These are phyloP conservation scores for Autographa pulchrina DNA, from an alignment of 2,888 invertebrate species.

Conservation along the genomic window DNA sequence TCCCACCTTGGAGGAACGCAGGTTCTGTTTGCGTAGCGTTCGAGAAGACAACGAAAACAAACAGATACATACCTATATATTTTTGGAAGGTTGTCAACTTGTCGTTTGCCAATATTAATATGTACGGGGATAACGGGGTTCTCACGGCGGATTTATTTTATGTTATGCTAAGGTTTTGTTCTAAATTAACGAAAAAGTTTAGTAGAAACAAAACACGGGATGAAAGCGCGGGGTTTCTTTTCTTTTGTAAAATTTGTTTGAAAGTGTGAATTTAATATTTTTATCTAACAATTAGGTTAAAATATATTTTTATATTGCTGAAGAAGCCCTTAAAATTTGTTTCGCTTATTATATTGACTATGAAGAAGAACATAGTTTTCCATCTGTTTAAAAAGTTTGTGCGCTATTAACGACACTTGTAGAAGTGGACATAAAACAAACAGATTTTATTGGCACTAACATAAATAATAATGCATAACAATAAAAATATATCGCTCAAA, in stretches of 20 bases:
- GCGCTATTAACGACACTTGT: not conserved
- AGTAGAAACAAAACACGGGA: slow-evolving; percentile 18
- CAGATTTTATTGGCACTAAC: not conserved
- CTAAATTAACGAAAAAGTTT: slow-evolving; percentile 55
- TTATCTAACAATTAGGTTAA: not conserved
- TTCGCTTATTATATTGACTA: not conserved
- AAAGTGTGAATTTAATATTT: not conserved
- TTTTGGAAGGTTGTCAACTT: slow-evolving; percentile 77
- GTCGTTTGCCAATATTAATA: slow-evolving; percentile 72
- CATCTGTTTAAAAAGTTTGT: not conserved
- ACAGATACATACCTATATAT: slow-evolving; percentile 61
- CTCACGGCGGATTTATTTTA: slow-evolving; percentile 61
- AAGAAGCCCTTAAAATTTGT: not conserved
- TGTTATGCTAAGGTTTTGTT: slow-evolving; percentile 56
- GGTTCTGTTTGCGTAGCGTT: slow-evolving; percentile 64
- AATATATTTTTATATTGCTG: not conserved
- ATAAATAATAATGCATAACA: slow-evolving; percentile 6
- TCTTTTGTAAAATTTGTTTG: slow-evolving; percentile 18
- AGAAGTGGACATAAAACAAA: slow-evolving; percentile 2
- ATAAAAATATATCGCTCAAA: slow-evolving; percentile 6
- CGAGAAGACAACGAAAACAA: slow-evolving; percentile 62
- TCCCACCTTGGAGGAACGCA: slow-evolving; percentile 54
- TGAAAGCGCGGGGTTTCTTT: slow-evolving; percentile 15
- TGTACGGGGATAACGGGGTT: slow-evolving; percentile 63
- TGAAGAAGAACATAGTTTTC: not conserved